Evolutionary conservation across 1,140 invertebrate genomes (phyloP), one percentile per base, ranked within the genome.

Genomic region (Lysiphlebus fabarum): DNA sequence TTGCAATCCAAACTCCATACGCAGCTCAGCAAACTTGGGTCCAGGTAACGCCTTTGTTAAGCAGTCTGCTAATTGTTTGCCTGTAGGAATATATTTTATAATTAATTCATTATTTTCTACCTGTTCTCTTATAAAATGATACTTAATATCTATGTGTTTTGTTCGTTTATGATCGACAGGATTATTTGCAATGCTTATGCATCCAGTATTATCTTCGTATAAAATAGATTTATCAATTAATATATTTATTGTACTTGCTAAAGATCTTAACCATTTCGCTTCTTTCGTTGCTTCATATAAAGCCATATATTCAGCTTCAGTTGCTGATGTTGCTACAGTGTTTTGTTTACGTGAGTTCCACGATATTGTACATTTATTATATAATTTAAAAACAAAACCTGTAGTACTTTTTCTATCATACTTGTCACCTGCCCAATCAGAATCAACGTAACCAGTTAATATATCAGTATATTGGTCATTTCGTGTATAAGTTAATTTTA

Each of bases 1-100:
- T 48, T 48, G 7, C 10, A 48, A 48, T 5, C 45, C 45, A 17
- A 48, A 26, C 8, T 12, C 17, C 3, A 3, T 14, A 9, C 45
- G 17, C 8, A 48, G 9, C 34, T 17, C 12, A 6, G 34, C 14
- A 66, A 67, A 72, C 58, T 70, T 73, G 8, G 12, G 8, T 48
- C 6, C 45, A 26, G 45, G 12, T 17, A 48, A 26, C 34, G 45
- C 14, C 62, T 69, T 62, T 34, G 47, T 58, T 63, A 72, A 59
- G 40, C 61, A 42, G 63, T 74, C 69, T 64, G 65, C 76, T 54
- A 77, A 63, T 70, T 71, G 76, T 64, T 74, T 76, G 42, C 70
- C 73, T 64, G 78, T 79, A 66, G 70, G 67, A 65, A 68, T 69
- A 69, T 77, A 79, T 4, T 69, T 70, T 38, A 77, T 61, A 44